Evolutionary conservation across 2,113 vertebrate species (phyloP), one percentile per base, ranked within the genome.

Genomic region (Xerus inauris): DNA sequence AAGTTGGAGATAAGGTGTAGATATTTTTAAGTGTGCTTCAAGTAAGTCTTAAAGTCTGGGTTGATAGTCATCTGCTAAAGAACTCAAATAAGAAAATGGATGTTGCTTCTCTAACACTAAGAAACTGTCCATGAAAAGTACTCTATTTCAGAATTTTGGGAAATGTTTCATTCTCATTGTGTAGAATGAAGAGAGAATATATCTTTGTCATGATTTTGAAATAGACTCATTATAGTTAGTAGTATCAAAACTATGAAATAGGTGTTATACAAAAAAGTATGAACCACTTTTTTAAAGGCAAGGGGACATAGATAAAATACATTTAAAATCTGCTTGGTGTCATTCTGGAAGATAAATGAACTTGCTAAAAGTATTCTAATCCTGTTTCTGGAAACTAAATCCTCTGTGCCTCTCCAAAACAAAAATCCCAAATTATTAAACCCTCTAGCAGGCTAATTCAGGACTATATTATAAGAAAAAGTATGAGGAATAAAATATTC

Each of bases 241-340:
- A n/a, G n/a, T 79, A 54, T 82, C 72, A 85, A 57, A 82, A 92
- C 57, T 32, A 57, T 90, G n/a, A 57, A 76, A 69, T 59, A 93
- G 8, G 13, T 51, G 22, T 89, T 59, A n/a, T 47, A 64, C 22
- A 59, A 59, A 51, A 42, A n/a, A 62, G 11, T 59, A 30, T 57
- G 38, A 6, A 82, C 19, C 77, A 73, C 51, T 57, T 59, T 83
- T 83, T 76, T 69, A 69, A 73, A 76, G 38, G 30, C 40, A 88
- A 82, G 0, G 13, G 3, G 4, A 76, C 10, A 11, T 32, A 42
- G 12, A 62, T 81, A 92, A 49, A 82, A 83, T 59, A 11, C 13
- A 81, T 17, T 20, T 73, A n/a, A 12, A 57, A n/a, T 62, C 62
- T 90, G 8, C 28, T 83, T 20, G 32, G 69, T 82, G 11, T 28